phyloP scores from a whole-genome alignment of 2,113 vertebrate species.

The Archocentrus centrarchus region DNA sequence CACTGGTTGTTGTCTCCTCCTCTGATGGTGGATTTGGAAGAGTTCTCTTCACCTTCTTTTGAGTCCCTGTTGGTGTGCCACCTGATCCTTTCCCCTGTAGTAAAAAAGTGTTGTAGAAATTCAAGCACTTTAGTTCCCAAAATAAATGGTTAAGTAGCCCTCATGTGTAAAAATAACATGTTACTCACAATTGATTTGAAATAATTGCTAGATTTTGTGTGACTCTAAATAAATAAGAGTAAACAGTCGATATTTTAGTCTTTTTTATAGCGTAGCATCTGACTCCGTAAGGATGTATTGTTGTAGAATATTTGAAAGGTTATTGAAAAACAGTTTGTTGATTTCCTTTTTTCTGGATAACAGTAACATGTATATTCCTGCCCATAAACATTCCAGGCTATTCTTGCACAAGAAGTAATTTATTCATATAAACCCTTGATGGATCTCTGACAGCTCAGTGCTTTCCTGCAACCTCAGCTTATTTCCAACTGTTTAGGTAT shows the following conservation, averaged over 20 bases:
- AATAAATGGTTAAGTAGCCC: background rate
- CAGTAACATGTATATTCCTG: constrained; percentile 4
- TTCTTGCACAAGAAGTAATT: constrained; percentile 39
- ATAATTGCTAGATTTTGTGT: background rate
- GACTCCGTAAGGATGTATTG: background rate
- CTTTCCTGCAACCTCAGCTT: constrained; percentile 58
- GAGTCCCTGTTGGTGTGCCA: constrained; percentile 86
- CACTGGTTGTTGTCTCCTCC: constrained; percentile 83
- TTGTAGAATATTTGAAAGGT: background rate
- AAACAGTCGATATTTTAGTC: background rate
- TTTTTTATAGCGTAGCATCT: background rate
- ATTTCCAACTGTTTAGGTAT: constrained; percentile 48
- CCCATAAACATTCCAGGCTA: constrained; percentile 12
- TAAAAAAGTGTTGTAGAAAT: background rate
- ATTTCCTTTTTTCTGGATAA: background rate
- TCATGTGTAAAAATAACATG: background rate
- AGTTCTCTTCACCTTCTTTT: constrained; percentile 98
- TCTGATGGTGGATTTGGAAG: constrained; percentile 97
- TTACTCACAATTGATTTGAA: background rate
- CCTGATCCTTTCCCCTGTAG: constrained; percentile 86
- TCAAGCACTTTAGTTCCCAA: background rate
- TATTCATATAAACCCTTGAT: constrained; percentile 37
- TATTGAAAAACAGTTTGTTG: background rate
- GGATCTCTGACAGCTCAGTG: constrained; percentile 40
- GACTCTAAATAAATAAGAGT: background rate